These are phyloP conservation scores for Nyctereutes procyonoides DNA, from an alignment of 2,113 vertebrate genomes.

Conservation along the genomic window DNA sequence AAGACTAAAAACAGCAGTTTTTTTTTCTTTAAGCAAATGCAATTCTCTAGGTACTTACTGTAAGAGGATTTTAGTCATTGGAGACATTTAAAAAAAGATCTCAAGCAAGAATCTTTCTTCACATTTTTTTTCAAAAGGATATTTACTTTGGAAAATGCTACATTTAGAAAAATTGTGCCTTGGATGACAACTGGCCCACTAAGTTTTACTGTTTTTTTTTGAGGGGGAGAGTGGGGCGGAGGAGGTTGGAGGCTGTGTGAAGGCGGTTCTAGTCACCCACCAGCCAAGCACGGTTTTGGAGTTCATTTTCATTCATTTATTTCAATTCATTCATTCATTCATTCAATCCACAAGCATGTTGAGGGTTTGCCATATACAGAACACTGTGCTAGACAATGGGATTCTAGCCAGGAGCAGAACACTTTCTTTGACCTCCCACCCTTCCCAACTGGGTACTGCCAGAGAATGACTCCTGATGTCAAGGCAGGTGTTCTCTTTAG, in stretches of 20 bases:
- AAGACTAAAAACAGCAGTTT: constrained; percentile 63
- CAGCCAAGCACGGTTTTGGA: neutral
- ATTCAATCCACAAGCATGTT: neutral
- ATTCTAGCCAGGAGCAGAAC: neutral
- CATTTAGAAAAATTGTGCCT: constrained; percentile 68
- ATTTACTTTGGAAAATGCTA: constrained; percentile 74
- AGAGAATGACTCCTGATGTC: neutral
- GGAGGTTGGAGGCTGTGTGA: neutral
- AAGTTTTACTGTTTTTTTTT: neutral
- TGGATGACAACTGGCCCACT: constrained; percentile 50
- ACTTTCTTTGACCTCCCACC: neutral
- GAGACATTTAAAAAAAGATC: constrained; percentile 73
- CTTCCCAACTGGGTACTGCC: neutral
- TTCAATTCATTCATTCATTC: constrained; percentile 13
- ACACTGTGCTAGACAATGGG: neutral
- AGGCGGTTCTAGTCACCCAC: neutral
- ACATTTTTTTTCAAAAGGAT: constrained; percentile 60
- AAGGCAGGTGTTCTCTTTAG: neutral
- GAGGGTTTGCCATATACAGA: neutral
- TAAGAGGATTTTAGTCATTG: constrained; percentile 75
- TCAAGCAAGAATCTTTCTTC: constrained; percentile 66
- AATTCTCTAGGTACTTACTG: constrained; percentile 67
- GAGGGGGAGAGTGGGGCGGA: neutral
- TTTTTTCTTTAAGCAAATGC: constrained; percentile 62
- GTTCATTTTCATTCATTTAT: constrained; percentile 52